A percentile compares a stretch with the other conserved stretches of the same genome.
Conservation (phyloP, 1,140 invertebrate species). For the Rhopalosiphum maidis region DNA sequence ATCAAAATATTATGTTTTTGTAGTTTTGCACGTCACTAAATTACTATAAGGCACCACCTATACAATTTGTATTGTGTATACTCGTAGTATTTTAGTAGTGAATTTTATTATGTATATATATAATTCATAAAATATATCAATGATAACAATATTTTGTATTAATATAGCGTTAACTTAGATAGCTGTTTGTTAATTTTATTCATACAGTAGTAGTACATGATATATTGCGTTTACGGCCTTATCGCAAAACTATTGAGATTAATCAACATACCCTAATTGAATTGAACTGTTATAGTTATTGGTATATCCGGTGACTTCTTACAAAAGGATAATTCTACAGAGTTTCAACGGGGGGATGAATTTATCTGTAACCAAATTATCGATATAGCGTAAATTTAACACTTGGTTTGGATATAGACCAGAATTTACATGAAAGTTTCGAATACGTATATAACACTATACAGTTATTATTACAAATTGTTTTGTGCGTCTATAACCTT, state of each 20-base stretch:
- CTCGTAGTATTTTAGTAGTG: background rate
- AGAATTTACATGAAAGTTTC: background rate
- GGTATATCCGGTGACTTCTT: background rate
- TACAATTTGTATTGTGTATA: too few relatives aligned
- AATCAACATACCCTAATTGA: background rate
- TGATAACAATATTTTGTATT: background rate
- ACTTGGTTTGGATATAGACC: background rate
- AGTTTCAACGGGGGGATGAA: background rate
- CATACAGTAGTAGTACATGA: background rate
- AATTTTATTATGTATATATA: background rate
- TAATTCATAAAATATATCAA: background rate
- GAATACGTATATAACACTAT: background rate
- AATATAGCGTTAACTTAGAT: background rate
- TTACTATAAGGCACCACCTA: too few relatives aligned
- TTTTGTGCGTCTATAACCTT: background rate
- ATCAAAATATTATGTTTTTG: background rate
- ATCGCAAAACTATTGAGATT: background rate
- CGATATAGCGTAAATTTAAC: background rate
- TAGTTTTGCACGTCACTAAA: background rate
- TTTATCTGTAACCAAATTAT: conserved; percentile 14
- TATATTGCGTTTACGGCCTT: background rate
- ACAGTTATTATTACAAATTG: background rate
- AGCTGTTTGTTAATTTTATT: conserved; percentile 14
- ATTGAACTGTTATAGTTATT: background rate
- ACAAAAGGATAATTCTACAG: background rate